These are phyloP conservation scores for Gallinago undulata DNA, from an alignment of 2,113 vertebrate genomes.

Conservation along the genomic window DNA sequence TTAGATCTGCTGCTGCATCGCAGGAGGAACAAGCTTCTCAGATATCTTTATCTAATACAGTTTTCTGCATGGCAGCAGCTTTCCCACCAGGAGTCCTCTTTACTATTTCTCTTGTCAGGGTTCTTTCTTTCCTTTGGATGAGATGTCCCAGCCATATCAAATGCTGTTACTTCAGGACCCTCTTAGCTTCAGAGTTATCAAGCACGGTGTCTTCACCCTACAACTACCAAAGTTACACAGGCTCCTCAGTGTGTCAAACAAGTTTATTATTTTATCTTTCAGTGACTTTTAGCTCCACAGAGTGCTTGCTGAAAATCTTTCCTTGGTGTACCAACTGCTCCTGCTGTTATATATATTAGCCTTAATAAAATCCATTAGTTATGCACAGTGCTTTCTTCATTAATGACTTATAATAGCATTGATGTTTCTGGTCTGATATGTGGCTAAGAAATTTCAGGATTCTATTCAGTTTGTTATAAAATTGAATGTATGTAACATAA, in stretches of 20 bases:
- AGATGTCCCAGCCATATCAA: conserved; percentile 48
- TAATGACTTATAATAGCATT: neutral
- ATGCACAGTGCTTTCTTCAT: conserved; percentile 10
- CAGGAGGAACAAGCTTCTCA: neutral
- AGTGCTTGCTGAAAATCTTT: neutral
- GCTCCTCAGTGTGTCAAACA: neutral
- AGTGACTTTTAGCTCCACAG: neutral
- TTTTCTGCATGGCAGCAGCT: conserved; percentile 37
- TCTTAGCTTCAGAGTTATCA: neutral
- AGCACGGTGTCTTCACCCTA: neutral
- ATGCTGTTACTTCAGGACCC: conserved; percentile 36
- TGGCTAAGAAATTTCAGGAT: neutral
- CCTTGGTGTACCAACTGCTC: neutral
- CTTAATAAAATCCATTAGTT: conserved; percentile 28
- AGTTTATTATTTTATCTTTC: conserved; percentile 42
- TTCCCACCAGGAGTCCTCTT: conserved; percentile 35
- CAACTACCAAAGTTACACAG: conserved; percentile 16
- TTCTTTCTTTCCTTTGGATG: neutral
- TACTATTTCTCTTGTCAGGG: conserved; percentile 9
- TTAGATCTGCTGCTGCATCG: neutral
- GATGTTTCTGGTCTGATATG: neutral
- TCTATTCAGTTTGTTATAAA: neutral
- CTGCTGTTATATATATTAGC: neutral
- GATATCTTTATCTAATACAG: neutral
- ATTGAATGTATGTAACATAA: neutral